Conservation (phyloP, 2,797 vertebrate genomes). For the Neostethus bicornis region DNA sequence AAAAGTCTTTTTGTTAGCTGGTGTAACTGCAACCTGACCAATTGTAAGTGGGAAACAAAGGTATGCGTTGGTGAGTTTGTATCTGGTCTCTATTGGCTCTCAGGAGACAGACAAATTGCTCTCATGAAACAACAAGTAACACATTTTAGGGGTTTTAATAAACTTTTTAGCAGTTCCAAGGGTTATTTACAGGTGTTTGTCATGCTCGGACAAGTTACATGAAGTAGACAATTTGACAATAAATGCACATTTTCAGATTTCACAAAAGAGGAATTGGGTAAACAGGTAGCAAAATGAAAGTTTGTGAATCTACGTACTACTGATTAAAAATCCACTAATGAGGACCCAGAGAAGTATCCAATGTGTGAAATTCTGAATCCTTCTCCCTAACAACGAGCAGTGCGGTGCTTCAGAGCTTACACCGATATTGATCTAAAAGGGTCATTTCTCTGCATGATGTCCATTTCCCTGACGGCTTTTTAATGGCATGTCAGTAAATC, state of each 20-base stretch:
- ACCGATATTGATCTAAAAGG: constrained; percentile 66
- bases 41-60: too few species aligned
- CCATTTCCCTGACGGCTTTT: constrained; percentile 58
- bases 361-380: constrained; percentile 27
- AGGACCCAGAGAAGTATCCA: constrained; percentile 11
- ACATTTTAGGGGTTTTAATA: too few species aligned
- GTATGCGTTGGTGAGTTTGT: too few species aligned
- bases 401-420: constrained; percentile 53
- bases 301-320: constrained; percentile 5
- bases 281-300: not conserved
- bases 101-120: too few species aligned
- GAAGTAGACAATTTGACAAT: not conserved
- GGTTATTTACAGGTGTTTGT: too few species aligned
- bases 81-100: too few species aligned
- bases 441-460: constrained; percentile 64
- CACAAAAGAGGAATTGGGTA: constrained; percentile 2
- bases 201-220: not conserved
- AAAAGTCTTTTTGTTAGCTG: too few species aligned
- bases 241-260: not conserved
- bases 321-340: constrained; percentile 23
- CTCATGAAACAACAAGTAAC: too few species aligned
- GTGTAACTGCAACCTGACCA: too few species aligned
- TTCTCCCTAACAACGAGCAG: constrained; percentile 34
- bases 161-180: too few species aligned
- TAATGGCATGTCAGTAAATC: constrained; percentile 66